Base-by-base conservation (phyloP, 2,888 invertebrate species). In the Polia nebulosa region DNA sequence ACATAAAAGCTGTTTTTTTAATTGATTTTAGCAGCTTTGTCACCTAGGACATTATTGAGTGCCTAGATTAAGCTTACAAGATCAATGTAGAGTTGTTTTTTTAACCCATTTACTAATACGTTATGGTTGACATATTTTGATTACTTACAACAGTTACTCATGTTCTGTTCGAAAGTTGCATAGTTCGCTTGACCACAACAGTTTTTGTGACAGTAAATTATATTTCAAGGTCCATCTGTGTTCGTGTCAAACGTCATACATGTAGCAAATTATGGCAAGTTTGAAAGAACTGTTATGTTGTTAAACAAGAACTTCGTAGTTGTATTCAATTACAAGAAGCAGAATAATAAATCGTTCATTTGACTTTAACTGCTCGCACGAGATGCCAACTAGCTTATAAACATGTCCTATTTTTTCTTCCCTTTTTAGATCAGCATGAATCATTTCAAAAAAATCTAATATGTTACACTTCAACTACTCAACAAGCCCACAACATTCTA, bases 391-490 rank as follows among this genome's bases (percentile, higher is more conserved):
- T 57, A 36, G 55, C 69, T 64, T 76, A 79, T 81, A 81, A 81
- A 81, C 71, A 76, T 81, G 70, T 70, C 78, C 72, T 41, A 78
- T 70, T 80, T 80, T 80, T 78, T 76, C 73, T 20, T 51, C 65
- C 65, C 56, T 62, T 65, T 44, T 4, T 59, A 65, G 73, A 78
- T 78, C 67, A 76, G 39, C 56, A 65, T 70, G 62, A 73, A 79
- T 69, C 63, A 72, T 69, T 47, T 66, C 27, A 64, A 79, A 79
- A 79, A 79, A 72, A 27, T 56, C 60, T 76, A 76, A 79, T 79
- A 80, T 74, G 79, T 81, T 70, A 72, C 81, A 81, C 77, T 74
- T 76, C 77, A 74, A 77, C 80, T 81, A 77, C 39, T 77, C 74
- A 77, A 80, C 77, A 72, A 69, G 71, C 66, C n/a, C 49, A 53